phyloP scores from a whole-genome alignment of 2,888 invertebrate genomes.

The Caenorhabditis uteleia region DNA sequence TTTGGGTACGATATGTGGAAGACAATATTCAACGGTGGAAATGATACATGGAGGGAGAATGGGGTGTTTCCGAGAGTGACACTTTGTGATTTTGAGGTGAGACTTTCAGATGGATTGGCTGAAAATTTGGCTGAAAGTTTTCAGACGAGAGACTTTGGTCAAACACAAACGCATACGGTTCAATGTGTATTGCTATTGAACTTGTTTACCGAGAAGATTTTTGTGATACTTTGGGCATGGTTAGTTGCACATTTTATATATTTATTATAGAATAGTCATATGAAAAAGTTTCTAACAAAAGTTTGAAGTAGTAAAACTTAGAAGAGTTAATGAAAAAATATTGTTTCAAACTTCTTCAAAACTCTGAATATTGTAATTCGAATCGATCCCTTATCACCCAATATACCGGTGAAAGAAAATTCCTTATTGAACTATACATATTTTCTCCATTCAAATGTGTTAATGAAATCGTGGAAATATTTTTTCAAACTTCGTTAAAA shows the following conservation, averaged over 20 bases:
- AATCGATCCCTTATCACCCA: too few relatives aligned
- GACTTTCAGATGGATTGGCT: background rate
- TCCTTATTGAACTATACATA: too few relatives aligned
- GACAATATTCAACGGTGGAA: conserved; percentile 49
- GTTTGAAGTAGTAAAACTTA: conserved; percentile 2
- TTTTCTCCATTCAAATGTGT: too few relatives aligned
- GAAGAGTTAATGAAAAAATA: too few relatives aligned
- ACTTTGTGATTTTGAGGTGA: conserved; percentile 68
- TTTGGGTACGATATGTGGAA: conserved; percentile 63
- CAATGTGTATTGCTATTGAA: conserved; percentile 68
- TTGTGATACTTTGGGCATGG: conserved; percentile 62
- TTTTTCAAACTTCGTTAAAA: too few relatives aligned
- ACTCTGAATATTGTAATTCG: background rate
- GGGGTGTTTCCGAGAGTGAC: conserved; percentile 68
- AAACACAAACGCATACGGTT: conserved; percentile 64
- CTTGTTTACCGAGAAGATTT: conserved; percentile 65
- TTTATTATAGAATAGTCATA: background rate
- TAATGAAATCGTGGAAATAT: too few relatives aligned
- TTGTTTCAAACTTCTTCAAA: background rate
- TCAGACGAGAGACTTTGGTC: conserved; percentile 68
- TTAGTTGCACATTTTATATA: conserved; percentile 8
- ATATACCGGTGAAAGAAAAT: too few relatives aligned
- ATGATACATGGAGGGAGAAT: conserved; percentile 64
- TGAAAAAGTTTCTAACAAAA: background rate
- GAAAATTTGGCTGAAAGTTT: conserved; percentile 3